These are phyloP conservation scores for Iphiclides podalirius DNA, from an alignment of 2,888 invertebrate genomes.

Conservation along the genomic window DNA sequence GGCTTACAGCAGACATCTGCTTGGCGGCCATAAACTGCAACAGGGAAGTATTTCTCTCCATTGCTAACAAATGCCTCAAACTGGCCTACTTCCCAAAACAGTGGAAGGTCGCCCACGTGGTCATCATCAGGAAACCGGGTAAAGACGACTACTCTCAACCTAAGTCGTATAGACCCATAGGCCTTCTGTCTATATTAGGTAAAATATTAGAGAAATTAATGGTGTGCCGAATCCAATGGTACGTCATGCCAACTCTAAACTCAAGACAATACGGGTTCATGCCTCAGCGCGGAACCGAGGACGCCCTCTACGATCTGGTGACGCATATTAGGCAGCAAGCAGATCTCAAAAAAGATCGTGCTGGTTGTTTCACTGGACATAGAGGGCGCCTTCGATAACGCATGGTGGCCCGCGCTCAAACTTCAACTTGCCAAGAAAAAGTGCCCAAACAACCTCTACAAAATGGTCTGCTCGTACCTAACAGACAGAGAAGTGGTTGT, in stretches of 20 bases:
- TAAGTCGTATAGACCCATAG: conserved; percentile 28
- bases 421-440: not conserved
- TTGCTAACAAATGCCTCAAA: conserved; percentile 27
- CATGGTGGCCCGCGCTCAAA: not conserved
- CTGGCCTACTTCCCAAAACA: conserved; percentile 25
- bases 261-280: not conserved
- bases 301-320: not conserved
- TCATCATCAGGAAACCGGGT: not conserved
- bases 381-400: not conserved
- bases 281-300: not conserved
- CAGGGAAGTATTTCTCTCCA: not conserved
- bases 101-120: not conserved
- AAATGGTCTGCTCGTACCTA: not conserved
- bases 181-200: conserved; percentile 28
- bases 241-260: not conserved
- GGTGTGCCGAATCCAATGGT: conserved; percentile 15
- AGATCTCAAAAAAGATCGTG: not conserved
- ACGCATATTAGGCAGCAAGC: not conserved
- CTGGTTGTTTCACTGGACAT: not conserved
- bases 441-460: not conserved
- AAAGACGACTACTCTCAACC: not conserved
- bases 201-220: conserved; percentile 25
- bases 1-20: conserved; percentile 33
- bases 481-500: not conserved
- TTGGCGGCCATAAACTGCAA: conserved; percentile 11